phyloP scores from a whole-genome alignment of 2,797 vertebrate genomes.

The Telmatherina bonti region DNA sequence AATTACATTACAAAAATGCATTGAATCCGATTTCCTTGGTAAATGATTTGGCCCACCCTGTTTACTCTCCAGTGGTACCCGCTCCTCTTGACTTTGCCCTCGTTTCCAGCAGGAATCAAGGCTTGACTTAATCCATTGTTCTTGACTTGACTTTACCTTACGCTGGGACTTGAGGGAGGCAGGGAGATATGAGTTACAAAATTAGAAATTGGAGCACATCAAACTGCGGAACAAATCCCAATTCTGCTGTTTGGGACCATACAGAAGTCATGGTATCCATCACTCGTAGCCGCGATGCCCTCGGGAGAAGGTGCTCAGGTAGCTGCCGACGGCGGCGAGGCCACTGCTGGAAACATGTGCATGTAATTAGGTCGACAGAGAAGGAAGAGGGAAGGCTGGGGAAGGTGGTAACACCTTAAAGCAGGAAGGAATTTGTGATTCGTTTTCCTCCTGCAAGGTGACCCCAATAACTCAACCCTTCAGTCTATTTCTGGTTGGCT shows the following conservation, averaged over 20 bases:
- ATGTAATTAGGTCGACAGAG: constrained; percentile 88
- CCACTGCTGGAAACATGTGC: constrained; percentile 84
- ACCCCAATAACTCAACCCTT: constrained; percentile 88
- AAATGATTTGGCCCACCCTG: constrained; percentile 56
- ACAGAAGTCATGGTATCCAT: constrained; percentile 84
- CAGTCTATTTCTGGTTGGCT: constrained; percentile 85
- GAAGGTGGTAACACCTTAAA: constrained; percentile 83
- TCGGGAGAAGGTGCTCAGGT: constrained; percentile 80
- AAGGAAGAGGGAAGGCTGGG: constrained; percentile 81
- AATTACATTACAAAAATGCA: constrained; percentile 26
- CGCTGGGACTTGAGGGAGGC: constrained; percentile 78
- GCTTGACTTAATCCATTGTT: constrained; percentile 84
- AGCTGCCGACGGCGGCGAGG: constrained; percentile 74
- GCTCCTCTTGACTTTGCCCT: constrained; percentile 78
- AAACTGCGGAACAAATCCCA: constrained; percentile 86
- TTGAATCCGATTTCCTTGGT: constrained; percentile 29
- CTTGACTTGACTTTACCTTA: constrained; percentile 88
- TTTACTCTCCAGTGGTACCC: constrained; percentile 22
- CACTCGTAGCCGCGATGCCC: constrained; percentile 83
- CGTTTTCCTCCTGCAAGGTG: constrained; percentile 87
- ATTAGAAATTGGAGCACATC: constrained; percentile 90
- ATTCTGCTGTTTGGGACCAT: constrained; percentile 81
- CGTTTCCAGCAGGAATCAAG: constrained; percentile 78
- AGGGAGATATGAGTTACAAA: constrained; percentile 83
- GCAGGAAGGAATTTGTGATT: constrained; percentile 81